Evolutionary conservation across 2,113 vertebrate genomes (phyloP), one percentile per base, ranked within the genome.

Genomic region (Tapirus terrestris): DNA sequence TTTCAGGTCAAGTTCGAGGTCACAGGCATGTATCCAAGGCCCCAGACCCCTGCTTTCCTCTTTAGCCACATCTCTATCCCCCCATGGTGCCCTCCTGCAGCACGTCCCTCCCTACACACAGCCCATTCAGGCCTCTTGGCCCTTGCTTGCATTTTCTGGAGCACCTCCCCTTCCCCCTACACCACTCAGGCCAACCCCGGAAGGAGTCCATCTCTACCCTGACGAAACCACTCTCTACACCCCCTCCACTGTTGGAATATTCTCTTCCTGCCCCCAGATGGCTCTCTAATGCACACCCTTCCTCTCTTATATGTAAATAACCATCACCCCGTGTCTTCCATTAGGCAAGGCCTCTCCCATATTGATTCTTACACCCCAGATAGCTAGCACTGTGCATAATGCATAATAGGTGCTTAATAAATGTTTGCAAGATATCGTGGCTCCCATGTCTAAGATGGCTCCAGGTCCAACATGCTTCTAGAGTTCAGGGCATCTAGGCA

Each of bases 1-100:
- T 21, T 92, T 82, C 39, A 79, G 53, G 83, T 94, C 79, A 94
- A 86, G 61, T 45, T 81, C 29, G 63, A 94, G n/a, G 67, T 68
- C 83, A 56, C 5, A 20, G 36, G 7, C 12, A 9, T 25, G 10
- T 3, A 43, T 2, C 29, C 75, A 51, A 25, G 17, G 58, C 43
- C 63, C 43, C 25, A n/a, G 25, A 53, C 7, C 53, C 31, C 10
- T 21, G 58, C 31, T 61, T 51, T 60, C 48, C 63, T n/a, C 48
- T 45, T n/a, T 2, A 63, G 10, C 72, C 83, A 91, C 43, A 5
- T 12, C 36, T 79, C 72, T 43, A 2, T 48, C 25, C 21, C 45
- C 3, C 11, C 18, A 8, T 21, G 27, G 58, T 2, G 12, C 10
- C 48, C 33, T 61, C 48, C 73, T 10, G 1, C 5, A 67, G 33